phyloP scores from a whole-genome alignment of 2,797 vertebrate genomes.

The Chanos chanos region DNA sequence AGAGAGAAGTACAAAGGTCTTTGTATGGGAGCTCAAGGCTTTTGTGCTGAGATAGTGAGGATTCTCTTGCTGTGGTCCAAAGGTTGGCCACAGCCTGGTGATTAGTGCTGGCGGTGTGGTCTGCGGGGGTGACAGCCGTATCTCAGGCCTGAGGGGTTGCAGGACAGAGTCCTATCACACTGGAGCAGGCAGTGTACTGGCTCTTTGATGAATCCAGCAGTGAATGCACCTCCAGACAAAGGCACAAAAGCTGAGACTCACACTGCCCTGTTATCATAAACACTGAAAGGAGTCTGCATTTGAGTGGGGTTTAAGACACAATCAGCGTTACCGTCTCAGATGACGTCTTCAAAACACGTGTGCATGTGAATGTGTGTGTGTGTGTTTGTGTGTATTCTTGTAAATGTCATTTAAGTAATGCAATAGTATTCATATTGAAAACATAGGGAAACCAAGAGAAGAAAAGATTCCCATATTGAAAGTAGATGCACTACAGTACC shows the following conservation, averaged over 20 bases:
- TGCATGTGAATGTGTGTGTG: slow-evolving; percentile 1
- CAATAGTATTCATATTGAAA: neutral
- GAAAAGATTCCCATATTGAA: neutral
- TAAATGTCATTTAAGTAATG: slow-evolving; percentile 2
- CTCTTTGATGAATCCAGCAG: slow-evolving; percentile 38
- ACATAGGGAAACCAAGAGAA: neutral
- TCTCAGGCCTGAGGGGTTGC: neutral
- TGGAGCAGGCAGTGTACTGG: slow-evolving; percentile 25
- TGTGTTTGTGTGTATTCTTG: neutral
- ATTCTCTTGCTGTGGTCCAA: neutral
- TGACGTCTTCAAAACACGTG: neutral
- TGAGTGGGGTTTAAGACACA: slow-evolving; percentile 18
- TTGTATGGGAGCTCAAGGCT: slow-evolving; percentile 18
- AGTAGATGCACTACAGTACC: neutral
- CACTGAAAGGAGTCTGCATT: slow-evolving; percentile 14
- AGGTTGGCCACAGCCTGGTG: neutral
- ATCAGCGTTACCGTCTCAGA: slow-evolving; percentile 11
- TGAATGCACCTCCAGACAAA: slow-evolving; percentile 41
- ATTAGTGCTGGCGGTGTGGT: slow-evolving; percentile 26
- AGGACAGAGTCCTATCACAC: slow-evolving; percentile 37
- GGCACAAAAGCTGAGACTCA: neutral
- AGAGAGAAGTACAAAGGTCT: neutral
- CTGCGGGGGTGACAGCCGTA: slow-evolving; percentile 1
- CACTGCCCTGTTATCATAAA: slow-evolving; percentile 30
- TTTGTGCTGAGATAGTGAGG: slow-evolving; percentile 16